Evolutionary conservation across 2,797 vertebrate genomes (phyloP).

Genomic region (Cryptoprocta ferox): DNA sequence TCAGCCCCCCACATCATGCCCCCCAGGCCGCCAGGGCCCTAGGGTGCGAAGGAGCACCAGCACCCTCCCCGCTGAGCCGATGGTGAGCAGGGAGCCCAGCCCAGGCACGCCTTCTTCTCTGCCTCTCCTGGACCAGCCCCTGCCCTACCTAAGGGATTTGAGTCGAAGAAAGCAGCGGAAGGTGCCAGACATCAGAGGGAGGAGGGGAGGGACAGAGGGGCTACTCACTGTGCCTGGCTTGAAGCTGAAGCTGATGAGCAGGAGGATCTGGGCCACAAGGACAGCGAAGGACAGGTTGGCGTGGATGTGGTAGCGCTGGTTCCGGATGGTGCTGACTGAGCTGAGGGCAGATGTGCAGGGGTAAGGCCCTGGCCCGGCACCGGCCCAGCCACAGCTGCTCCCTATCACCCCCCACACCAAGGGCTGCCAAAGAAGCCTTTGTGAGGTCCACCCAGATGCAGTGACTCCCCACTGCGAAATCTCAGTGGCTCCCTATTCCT

Average conservation of each 20-base stretch:
- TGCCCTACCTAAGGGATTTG: not conserved
- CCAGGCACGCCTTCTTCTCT: accelerated
- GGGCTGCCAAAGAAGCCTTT: not conserved
- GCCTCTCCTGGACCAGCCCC: not conserved
- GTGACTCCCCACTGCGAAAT: not conserved
- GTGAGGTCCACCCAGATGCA: not conserved
- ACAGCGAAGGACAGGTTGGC: conserved; percentile 96
- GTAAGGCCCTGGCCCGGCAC: accelerated
- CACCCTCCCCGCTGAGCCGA: accelerated
- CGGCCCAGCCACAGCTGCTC: accelerated
- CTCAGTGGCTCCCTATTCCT: not conserved
- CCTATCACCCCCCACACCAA: not conserved
- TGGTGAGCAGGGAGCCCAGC: not conserved
- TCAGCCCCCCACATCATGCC: accelerated
- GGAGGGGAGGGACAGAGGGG: accelerated
- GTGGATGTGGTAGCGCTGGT: conserved; percentile 98
- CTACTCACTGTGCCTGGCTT: conserved; percentile 91
- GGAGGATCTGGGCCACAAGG: conserved; percentile 94
- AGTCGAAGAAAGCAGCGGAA: not conserved
- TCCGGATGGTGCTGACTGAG: conserved; percentile 97
- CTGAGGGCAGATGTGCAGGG: conserved; percentile 81
- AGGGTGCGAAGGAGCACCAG: not conserved
- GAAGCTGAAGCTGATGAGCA: conserved; percentile 94
- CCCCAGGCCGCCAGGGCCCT: accelerated
- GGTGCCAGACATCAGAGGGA: accelerated